phyloP scores from a whole-genome alignment of 2,113 vertebrate species.

The Oxyruncus cristatus region DNA sequence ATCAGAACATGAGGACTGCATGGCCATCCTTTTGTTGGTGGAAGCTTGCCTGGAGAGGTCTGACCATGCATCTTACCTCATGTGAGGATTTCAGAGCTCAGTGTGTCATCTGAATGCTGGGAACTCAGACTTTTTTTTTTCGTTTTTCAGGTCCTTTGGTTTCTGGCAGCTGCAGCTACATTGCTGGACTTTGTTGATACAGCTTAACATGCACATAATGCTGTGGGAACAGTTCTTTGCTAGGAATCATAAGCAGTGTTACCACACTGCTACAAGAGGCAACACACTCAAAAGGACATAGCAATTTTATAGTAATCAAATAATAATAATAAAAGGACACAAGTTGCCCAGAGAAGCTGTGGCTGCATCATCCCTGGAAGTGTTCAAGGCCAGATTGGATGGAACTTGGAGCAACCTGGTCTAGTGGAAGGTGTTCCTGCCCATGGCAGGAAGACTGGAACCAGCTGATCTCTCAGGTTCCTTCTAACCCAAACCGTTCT shows the following conservation, averaged over 20 bases:
- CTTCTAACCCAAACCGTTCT: not conserved
- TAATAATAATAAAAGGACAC: not conserved
- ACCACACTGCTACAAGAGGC: not conserved
- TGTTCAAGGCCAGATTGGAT: not conserved
- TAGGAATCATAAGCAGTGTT: not conserved
- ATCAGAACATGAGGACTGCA: accelerated
- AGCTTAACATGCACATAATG: not conserved
- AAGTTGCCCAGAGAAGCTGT: not conserved
- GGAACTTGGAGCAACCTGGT: not conserved
- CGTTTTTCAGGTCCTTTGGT: not conserved
- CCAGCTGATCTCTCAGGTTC: not conserved
- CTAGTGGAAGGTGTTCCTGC: not conserved
- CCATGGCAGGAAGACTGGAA: not conserved
- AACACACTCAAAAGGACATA: not conserved
- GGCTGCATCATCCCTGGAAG: not conserved
- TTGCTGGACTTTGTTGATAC: not conserved
- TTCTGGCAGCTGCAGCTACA: not conserved
- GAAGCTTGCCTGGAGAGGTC: not conserved
- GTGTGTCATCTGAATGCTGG: not conserved
- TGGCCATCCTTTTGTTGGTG: accelerated
- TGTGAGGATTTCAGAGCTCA: not conserved
- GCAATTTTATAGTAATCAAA: not conserved
- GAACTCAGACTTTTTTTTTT: not conserved
- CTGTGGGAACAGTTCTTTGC: not conserved
- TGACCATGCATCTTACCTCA: not conserved